Conservation (phyloP, 2,797 vertebrate genomes). For the Dromococcyx pavoninus region DNA sequence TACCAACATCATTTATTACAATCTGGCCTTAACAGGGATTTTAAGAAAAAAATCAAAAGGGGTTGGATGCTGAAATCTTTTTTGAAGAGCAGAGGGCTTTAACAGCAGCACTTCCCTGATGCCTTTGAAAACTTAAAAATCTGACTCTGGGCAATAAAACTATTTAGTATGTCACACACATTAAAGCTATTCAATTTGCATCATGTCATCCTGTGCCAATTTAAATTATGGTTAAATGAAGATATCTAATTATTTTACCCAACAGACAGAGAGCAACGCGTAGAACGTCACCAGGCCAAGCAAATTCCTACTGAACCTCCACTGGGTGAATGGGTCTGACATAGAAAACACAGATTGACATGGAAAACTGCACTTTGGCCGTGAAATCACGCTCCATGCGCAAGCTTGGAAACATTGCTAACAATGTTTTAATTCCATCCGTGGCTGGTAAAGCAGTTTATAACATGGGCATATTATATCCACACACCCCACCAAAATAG, state of each 20-base stretch:
- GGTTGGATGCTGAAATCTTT: neutral
- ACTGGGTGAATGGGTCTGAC: neutral
- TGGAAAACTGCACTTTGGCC: neutral
- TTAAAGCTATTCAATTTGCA: conserved; percentile 1
- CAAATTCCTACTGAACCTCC: neutral
- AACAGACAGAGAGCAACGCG: neutral
- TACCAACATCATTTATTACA: neutral
- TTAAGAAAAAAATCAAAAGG: neutral
- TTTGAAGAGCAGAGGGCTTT: neutral
- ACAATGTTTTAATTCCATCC: neutral
- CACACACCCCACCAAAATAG: neutral
- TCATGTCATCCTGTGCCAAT: neutral
- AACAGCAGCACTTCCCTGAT: neutral
- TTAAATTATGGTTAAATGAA: conserved; percentile 1
- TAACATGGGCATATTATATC: neutral
- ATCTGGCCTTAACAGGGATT: neutral
- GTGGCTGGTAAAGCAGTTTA: neutral
- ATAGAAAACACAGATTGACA: neutral
- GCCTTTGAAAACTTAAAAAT: neutral
- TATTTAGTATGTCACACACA: neutral
- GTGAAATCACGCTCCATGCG: neutral
- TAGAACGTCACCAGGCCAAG: neutral
- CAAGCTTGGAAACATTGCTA: neutral
- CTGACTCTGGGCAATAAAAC: neutral
- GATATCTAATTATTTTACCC: neutral